These are phyloP conservation scores for Ochropleura leucogaster DNA, from an alignment of 2,888 invertebrate species.

Conservation along the genomic window DNA sequence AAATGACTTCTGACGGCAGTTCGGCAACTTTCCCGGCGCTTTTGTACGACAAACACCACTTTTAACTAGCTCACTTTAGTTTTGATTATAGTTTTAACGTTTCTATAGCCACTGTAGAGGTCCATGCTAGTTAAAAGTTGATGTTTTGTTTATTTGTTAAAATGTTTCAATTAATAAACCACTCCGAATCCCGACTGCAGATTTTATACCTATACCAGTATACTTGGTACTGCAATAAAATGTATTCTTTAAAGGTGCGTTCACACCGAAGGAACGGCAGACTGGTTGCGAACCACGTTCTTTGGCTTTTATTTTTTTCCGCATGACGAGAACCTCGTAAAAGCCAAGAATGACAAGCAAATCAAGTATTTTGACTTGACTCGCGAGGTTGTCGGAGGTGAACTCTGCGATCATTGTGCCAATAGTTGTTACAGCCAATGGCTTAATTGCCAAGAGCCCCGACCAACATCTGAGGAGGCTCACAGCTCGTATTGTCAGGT, in stretches of 20 bases:
- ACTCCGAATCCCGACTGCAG: background rate
- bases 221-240: background rate
- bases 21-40: slow-evolving; percentile 55
- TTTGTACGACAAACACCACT: slow-evolving; percentile 57
- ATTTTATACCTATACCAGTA: background rate
- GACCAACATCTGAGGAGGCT: too few species aligned
- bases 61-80: slow-evolving; percentile 56
- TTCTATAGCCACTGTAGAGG: slow-evolving; percentile 28
- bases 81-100: slow-evolving; percentile 58
- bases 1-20: slow-evolving; percentile 46
- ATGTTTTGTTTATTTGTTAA: slow-evolving; percentile 12
- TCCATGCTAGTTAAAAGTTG: slow-evolving; percentile 30
- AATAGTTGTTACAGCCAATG: too few species aligned
- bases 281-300: background rate
- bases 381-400: too few species aligned
- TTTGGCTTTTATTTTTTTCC: too few species aligned
- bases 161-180: slow-evolving; percentile 20
- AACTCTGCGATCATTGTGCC: too few species aligned
- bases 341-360: too few species aligned
- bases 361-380: too few species aligned
- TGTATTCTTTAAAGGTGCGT: background rate
- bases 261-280: background rate
- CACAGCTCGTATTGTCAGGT: too few species aligned
- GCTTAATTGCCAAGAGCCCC: too few species aligned
- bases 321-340: too few species aligned